Evolutionary conservation across 64 coral and sea anemone genomes (phyloP), one percentile per base, ranked within the genome.

Genomic region (Trachythela sp.): DNA sequence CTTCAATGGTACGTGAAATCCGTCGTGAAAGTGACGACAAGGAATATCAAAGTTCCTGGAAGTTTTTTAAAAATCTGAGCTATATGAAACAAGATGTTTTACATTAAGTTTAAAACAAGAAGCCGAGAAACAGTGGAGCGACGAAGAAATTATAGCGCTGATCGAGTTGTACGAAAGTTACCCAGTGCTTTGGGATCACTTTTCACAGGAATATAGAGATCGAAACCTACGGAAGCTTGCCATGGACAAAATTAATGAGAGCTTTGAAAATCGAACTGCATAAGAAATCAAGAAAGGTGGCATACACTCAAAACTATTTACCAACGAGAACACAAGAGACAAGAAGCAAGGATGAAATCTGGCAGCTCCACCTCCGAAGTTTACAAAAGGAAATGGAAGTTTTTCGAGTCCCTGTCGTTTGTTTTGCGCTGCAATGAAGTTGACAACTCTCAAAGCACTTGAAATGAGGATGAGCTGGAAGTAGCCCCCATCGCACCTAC

Each of bases 251-350:
- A 80, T 80, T 9, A 80, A 80, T 0, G 75, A 80, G 13, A 80
- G 9, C 37, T 22, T 80, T 39, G 75, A 37, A 17, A 80, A 80
- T 8, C 75, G 34, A 2, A 5, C 30, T 39, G 75, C 31, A 22
- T n/a, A 80, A 80, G 75, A 80, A 80, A 80, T 80, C 30, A 80
- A 80, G 17, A 80, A 30, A n/a, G 9, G 33, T 80, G 75, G 75
- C 75, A 80, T 80, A 37, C 75, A 18, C 37, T 80, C 0, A 35
- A 80, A 22, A 36, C 75, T 17, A 35, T 80, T 22, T 80, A 80
- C 34, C 75, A 80, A 18, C 0, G 75, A 13, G 75, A 80, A 37
- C 33, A 80, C 4, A 80, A 37, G 9, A 35, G 75, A 0, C 33
- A 80, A 80, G 75, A 80, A 37, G 75, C 0, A 2, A 80, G 75